Evolutionary conservation across 1,140 invertebrate genomes (phyloP), one percentile per base, ranked within the genome.

Genomic region (Drosophila littoralis): DNA sequence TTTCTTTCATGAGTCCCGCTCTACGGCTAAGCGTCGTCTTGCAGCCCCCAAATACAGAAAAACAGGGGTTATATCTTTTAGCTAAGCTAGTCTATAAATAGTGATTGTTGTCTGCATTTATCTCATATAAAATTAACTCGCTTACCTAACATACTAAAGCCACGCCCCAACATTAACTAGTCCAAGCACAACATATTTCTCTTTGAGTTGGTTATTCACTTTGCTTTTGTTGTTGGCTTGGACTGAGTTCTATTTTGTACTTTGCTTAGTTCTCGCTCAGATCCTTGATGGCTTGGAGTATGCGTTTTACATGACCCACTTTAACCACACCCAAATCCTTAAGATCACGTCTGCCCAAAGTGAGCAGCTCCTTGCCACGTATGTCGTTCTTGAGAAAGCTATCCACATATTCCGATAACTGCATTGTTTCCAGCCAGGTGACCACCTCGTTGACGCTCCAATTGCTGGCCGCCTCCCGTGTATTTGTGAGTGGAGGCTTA

Each of bases 271-370:
- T 92, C 38, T 90, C 86, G 46, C 77, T 80, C 8, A 98, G 93
- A 92, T 98, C 97, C 92, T 97, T 97, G 60, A 98, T 97, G 12
- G 96, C 97, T 92, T 98, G 97, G 65, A 98, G 95, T 69, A 99
- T 97, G 74, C 98, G 94, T 93, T 99, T 99, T 2, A 99, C 95
- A 91, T 99, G 98, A 6, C 98, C 98, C 36, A 99, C 95, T 93
- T 99, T 99, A 2, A 95, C 96, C 28, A 99, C 96, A 22, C 98
- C 98, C 10, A 99, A 93, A 77, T 99, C 98, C 91, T 97, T 96
- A 0, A 98, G 93, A 92, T 98, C 97, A 13, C 97, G 92, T 55
- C 98, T 93, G 4, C 97, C 97, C 50, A 99, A 93, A 8, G 96
- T 95, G 0, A 99, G 93, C 9, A 99, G 93, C 91, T 99, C 98